Conservation (phyloP, 2,888 invertebrate genomes). For the Agonopterix arenella region DNA sequence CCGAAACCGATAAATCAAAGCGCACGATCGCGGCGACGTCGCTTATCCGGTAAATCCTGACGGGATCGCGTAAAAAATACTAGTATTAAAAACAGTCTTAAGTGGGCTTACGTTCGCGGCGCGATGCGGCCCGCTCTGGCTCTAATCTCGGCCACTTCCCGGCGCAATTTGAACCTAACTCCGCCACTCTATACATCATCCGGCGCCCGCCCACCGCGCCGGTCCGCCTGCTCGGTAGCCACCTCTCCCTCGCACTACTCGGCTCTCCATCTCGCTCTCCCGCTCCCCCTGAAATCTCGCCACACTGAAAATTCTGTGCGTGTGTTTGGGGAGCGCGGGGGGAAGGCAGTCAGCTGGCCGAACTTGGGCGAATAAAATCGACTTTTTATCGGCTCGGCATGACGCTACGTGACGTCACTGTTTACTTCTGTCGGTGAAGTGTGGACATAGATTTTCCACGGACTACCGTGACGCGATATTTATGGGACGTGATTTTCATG, state of each 20-base stretch:
- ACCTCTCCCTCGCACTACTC: slow-evolving; percentile 39
- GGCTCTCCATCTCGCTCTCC: slow-evolving; percentile 24
- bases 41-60: slow-evolving; percentile 75
- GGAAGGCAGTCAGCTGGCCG: slow-evolving; percentile 70
- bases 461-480: slow-evolving; percentile 37
- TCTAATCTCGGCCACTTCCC: slow-evolving; percentile 86
- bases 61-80: slow-evolving; percentile 79
- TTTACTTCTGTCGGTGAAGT: slow-evolving; percentile 59
- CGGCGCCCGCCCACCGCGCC: slow-evolving; percentile 73
- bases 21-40: slow-evolving; percentile 70
- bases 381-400: slow-evolving; percentile 72
- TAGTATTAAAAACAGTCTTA: slow-evolving; percentile 86
- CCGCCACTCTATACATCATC: slow-evolving; percentile 86
- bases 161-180: slow-evolving; percentile 85
- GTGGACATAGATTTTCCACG: slow-evolving; percentile 48
- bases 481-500: slow-evolving; percentile 15
- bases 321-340: slow-evolving; percentile 37
- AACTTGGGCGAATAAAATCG: slow-evolving; percentile 76
- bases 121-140: slow-evolving; percentile 80
- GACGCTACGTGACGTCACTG: slow-evolving; percentile 76
- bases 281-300: slow-evolving; percentile 60
- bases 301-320: slow-evolving; percentile 61
- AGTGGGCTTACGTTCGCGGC: slow-evolving; percentile 81
- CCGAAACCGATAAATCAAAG: slow-evolving; percentile 76
- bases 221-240: slow-evolving; percentile 34